Evolutionary conservation across 2,888 invertebrate species (phyloP), one percentile per base, ranked within the genome.

Genomic region (Ectemnius continuus): DNA sequence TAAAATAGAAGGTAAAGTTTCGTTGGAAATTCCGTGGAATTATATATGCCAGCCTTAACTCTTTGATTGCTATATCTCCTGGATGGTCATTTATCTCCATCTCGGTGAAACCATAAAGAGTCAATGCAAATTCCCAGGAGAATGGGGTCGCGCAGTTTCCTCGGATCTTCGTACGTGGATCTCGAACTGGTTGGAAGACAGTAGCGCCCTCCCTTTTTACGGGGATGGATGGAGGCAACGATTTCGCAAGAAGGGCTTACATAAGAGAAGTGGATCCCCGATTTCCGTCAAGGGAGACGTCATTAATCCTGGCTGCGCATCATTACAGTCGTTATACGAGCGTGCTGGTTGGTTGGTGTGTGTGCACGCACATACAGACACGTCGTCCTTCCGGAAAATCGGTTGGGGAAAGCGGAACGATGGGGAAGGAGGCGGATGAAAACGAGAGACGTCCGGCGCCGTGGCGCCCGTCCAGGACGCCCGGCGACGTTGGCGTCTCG

Each of bases 391-490:
- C n/a, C 46, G 75, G 64, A 65, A 73, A 76, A 76, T 76, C 73
- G 57, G 58, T 57, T 5, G 58, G 68, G 72, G 73, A 46, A 71
- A 63, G 58, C 23, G 66, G 56, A 67, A 48, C 46, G 67, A 70
- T 70, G 61, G 60, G 60, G 59, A 65, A 59, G 61, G 65, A 73
- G 72, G 66, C 68, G 71, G 68, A 78, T 36, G 58, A 63, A 70
- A 71, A 68, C 63, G 79, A 70, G 79, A 81, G 76, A 81, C 74
- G 80, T 75, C 80, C 81, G 86, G 85, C 87, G 84, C 83, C 86
- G 74, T 78, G 80, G 82, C 85, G 85, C 81, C 85, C 73, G 82
- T 84, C 75, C 75, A 77, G 81, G 83, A 83, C 83, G 78, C 83
- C 23, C 82, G 79, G 61, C 82, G 84, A 84, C 85, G 84, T 83